Percentiles rank a stretch among this genome's conserved stretches.
Conservation (phyloP, 2,113 vertebrate genomes). For the Diphyllodes magnificus region DNA sequence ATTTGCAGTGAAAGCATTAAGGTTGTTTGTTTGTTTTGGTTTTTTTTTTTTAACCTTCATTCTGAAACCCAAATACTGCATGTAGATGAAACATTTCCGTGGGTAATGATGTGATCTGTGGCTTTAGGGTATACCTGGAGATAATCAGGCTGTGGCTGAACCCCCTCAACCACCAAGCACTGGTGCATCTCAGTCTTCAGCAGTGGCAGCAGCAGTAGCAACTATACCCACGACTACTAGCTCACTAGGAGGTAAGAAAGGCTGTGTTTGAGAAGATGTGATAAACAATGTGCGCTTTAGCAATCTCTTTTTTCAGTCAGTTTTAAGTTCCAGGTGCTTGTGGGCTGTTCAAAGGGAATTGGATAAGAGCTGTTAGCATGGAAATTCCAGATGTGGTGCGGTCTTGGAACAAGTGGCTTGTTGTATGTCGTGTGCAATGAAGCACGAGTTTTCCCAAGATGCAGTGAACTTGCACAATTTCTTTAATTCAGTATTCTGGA, state of each 20-base stretch:
- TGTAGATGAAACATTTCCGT: background rate
- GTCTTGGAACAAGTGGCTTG: background rate
- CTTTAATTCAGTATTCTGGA: background rate
- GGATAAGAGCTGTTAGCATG: background rate
- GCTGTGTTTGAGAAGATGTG: background rate
- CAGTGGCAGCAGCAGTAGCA: conserved; percentile 68
- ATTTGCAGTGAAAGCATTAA: background rate
- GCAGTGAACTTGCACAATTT: background rate
- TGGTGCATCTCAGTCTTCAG: conserved; percentile 73
- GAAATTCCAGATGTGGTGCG: background rate
- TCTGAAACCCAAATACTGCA: background rate
- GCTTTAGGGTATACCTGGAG: conserved; percentile 85
- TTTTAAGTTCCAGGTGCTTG: background rate
- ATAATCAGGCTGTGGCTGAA: conserved; percentile 75
- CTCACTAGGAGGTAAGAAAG: conserved; percentile 73
- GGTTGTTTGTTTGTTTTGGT: background rate
- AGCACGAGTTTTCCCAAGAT: background rate
- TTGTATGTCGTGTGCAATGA: background rate
- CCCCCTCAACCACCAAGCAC: conserved; percentile 69
- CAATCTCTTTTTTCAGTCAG: background rate
- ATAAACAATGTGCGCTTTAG: background rate
- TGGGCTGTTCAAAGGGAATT: background rate
- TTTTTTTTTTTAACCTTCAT: background rate
- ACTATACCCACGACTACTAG: conserved; percentile 60
- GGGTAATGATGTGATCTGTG: conserved; percentile 16